Percentiles rank a stretch among this genome's conserved stretches.
Evolutionary conservation across 2,113 vertebrate species (phyloP).

Genomic region (Tragelaphus scriptus): DNA sequence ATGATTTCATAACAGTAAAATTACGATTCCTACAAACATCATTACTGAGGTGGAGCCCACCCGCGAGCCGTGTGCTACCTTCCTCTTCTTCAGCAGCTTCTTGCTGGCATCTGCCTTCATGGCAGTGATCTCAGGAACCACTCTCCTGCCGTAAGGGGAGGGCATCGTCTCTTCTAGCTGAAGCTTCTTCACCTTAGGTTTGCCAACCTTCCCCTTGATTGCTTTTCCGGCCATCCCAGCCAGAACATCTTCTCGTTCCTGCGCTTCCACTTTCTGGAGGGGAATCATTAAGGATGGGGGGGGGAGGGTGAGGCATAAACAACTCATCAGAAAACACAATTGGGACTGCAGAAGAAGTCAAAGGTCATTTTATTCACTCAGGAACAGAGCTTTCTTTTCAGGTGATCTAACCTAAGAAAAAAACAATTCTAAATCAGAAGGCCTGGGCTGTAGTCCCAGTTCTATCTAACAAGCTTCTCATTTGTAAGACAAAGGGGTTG

Average conservation of each 20-base stretch:
- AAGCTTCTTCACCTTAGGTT: slow-evolving; percentile 95
- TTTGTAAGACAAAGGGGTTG: background rate
- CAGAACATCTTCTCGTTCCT: slow-evolving; percentile 89
- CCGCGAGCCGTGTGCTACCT: slow-evolving; percentile 79
- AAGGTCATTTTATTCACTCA: background rate
- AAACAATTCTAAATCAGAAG: background rate
- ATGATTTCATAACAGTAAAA: background rate
- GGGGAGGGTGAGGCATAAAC: background rate
- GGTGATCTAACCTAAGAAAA: background rate
- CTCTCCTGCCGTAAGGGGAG: slow-evolving; percentile 91
- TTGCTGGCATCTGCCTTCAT: slow-evolving; percentile 93
- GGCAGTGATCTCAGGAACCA: slow-evolving; percentile 92
- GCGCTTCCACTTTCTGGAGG: slow-evolving; percentile 88
- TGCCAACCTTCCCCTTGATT: slow-evolving; percentile 98
- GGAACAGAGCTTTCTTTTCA: slow-evolving; percentile 12
- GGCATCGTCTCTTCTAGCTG: slow-evolving; percentile 96
- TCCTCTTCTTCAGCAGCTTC: slow-evolving; percentile 94
- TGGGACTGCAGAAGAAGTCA: background rate
- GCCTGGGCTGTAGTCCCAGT: background rate
- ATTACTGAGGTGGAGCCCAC: background rate
- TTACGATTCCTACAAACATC: background rate
- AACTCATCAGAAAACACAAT: slow-evolving; percentile 2
- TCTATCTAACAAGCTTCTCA: background rate
- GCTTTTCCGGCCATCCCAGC: slow-evolving; percentile 88
- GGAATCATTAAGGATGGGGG: background rate